Conservation (phyloP, 1,140 invertebrate species). For the Solenopsis fugax region DNA sequence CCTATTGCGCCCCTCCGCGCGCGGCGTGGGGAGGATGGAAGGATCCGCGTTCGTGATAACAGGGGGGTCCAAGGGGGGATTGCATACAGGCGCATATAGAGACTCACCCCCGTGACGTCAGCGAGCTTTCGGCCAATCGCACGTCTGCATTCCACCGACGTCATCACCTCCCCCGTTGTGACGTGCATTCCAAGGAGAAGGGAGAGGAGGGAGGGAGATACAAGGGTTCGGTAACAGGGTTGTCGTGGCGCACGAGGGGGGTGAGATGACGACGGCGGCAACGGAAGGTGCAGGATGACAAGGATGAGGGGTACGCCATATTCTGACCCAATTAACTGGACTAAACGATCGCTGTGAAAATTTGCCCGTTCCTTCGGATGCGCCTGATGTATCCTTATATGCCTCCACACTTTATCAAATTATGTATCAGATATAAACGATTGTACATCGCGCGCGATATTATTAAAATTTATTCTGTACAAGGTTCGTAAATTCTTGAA, state of each 20-base stretch:
- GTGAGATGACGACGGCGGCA: slow-evolving; percentile 34
- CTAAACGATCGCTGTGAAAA: slow-evolving; percentile 76
- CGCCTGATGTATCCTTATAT: neutral
- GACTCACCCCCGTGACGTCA: slow-evolving; percentile 82
- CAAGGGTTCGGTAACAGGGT: slow-evolving; percentile 69
- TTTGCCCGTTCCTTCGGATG: slow-evolving; percentile 52
- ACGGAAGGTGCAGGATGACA: slow-evolving; percentile 74
- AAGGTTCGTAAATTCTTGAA: neutral
- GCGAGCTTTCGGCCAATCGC: slow-evolving; percentile 81
- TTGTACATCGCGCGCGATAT: too few species aligned
- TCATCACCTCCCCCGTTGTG: slow-evolving; percentile 84
- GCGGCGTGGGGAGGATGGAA: neutral
- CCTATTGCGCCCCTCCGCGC: slow-evolving; percentile 77
- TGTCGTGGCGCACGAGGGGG: slow-evolving; percentile 64
- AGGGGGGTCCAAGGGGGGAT: slow-evolving; percentile 68
- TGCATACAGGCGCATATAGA: slow-evolving; percentile 71
- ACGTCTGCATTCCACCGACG: slow-evolving; percentile 81
- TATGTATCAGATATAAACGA: neutral
- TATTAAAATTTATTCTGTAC: neutral
- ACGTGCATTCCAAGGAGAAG: slow-evolving; percentile 82
- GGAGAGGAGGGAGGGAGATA: slow-evolving; percentile 69
- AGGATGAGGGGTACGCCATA: slow-evolving; percentile 77
- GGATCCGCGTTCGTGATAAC: slow-evolving; percentile 50
- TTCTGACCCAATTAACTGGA: slow-evolving; percentile 84
- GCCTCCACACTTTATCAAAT: neutral